These are phyloP conservation scores for Arothron firmamentum DNA, from an alignment of 2,113 vertebrate species.

Conservation along the genomic window DNA sequence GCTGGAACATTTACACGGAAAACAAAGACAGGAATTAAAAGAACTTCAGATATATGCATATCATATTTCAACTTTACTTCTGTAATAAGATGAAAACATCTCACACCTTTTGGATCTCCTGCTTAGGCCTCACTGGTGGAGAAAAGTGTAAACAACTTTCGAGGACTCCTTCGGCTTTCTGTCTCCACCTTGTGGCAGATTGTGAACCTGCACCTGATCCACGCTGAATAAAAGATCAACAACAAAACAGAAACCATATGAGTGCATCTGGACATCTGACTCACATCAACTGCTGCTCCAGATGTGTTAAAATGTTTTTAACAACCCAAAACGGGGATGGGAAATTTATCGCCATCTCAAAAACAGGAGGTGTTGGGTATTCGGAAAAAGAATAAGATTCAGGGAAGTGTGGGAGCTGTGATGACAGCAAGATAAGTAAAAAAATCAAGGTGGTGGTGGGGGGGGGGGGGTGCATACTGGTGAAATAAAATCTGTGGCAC, in stretches of 20 bases:
- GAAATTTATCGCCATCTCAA: constrained; percentile 20
- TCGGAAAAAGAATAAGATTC: not conserved
- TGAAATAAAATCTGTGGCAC: constrained; percentile 28
- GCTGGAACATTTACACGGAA: not conserved
- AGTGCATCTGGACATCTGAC: constrained; percentile 32
- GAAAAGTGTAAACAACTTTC: constrained; percentile 62
- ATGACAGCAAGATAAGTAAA: constrained; percentile 32
- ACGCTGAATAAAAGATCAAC: constrained; percentile 43
- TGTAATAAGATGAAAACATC: not conserved
- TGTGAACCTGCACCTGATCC: constrained; percentile 68
- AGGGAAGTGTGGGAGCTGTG: not conserved
- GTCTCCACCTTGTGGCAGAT: constrained; percentile 55
- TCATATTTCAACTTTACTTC: too few species aligned
- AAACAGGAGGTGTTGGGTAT: constrained; percentile 13
- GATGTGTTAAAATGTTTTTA: constrained; percentile 7
- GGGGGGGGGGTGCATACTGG: not conserved
- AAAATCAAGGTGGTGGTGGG: not conserved
- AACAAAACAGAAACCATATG: constrained; percentile 26
- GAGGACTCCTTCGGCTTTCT: constrained; percentile 58
- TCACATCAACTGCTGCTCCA: constrained; percentile 21
- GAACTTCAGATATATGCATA: too few species aligned
- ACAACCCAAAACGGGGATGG: constrained; percentile 17
- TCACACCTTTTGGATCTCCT: not conserved
- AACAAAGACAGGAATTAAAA: not conserved
- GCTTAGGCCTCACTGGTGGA: constrained; percentile 41